A percentile compares a stretch with the other conserved stretches of the same genome.
phyloP scores from a whole-genome alignment of 1,140 invertebrate genomes.

The Nomia melanderi region DNA sequence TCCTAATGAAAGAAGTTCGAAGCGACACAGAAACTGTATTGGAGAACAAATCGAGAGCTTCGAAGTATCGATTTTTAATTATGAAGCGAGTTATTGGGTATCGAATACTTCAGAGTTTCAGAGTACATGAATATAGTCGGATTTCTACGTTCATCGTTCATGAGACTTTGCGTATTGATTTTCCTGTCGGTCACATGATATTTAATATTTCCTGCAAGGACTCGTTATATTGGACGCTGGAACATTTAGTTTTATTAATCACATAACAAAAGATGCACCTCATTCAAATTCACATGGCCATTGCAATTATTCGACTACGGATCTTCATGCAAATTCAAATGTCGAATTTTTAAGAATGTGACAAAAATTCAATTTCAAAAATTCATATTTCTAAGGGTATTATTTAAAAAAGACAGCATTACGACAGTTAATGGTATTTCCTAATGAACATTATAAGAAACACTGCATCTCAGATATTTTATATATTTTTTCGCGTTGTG shows the following conservation, averaged over 20 bases:
- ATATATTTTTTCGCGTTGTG: too few species aligned
- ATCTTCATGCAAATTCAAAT: too few species aligned
- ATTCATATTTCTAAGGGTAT: too few species aligned
- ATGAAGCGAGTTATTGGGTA: conserved; percentile 44
- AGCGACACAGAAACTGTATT: conserved; percentile 23
- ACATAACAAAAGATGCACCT: neutral
- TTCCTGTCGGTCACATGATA: conserved; percentile 18
- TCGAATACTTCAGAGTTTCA: conserved; percentile 35
- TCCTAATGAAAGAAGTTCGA: neutral
- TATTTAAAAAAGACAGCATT: too few species aligned
- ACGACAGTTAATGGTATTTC: too few species aligned
- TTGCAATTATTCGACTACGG: too few species aligned
- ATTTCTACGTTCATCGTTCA: neutral
- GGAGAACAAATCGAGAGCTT: neutral
- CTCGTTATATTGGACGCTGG: neutral
- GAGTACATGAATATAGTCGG: conserved; percentile 10
- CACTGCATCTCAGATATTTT: too few species aligned
- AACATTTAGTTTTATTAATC: neutral
- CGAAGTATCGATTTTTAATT: conserved; percentile 41
- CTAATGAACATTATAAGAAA: too few species aligned
- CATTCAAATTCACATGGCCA: too few species aligned
- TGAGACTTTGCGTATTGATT: conserved; percentile 19
- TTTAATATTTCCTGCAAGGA: conserved; percentile 25
- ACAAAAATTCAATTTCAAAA: too few species aligned
- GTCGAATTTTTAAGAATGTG: too few species aligned